Evolutionary conservation across 2,888 invertebrate genomes (phyloP).

Genomic region (Pomacea canaliculata): DNA sequence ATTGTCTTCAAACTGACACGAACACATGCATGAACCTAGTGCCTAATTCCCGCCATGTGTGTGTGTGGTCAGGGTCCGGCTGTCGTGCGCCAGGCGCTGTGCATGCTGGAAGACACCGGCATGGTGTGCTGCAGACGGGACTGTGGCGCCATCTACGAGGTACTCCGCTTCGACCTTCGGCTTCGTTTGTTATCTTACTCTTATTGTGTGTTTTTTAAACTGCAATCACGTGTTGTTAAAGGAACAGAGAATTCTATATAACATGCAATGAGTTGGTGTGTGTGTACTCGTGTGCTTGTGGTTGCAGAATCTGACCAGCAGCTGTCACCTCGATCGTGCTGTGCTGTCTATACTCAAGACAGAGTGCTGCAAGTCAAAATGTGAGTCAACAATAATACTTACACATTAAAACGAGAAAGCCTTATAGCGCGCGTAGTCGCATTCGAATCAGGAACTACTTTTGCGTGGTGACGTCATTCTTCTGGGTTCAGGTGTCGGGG

Average conservation of each 20-base stretch:
- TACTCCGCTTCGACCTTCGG: neutral
- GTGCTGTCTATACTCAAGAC: constrained; percentile 35
- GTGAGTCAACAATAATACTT: constrained; percentile 28
- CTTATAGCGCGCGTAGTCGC: too few relatives aligned
- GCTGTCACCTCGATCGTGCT: constrained; percentile 35
- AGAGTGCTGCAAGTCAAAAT: constrained; percentile 41
- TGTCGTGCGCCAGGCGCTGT: constrained; percentile 25
- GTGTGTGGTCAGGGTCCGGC: too few relatives aligned
- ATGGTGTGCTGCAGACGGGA: constrained; percentile 17
- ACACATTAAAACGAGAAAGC: too few relatives aligned
- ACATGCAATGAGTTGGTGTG: neutral
- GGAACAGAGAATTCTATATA: too few relatives aligned
- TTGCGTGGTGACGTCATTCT: too few relatives aligned
- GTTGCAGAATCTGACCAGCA: constrained; percentile 36
- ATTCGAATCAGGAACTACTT: too few relatives aligned
- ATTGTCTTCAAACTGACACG: too few relatives aligned
- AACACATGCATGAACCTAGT: too few relatives aligned
- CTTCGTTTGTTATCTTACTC: neutral
- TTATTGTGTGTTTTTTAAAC: neutral
- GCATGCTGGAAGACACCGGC: constrained; percentile 36
- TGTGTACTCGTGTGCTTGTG: neutral
- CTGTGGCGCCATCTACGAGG: constrained; percentile 11
- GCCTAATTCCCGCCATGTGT: too few relatives aligned
- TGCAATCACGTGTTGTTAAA: too few relatives aligned
- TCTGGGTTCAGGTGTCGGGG: too few relatives aligned